Base-by-base conservation (phyloP, 2,113 vertebrate genomes). In the Rhinichthys klamathensis region DNA sequence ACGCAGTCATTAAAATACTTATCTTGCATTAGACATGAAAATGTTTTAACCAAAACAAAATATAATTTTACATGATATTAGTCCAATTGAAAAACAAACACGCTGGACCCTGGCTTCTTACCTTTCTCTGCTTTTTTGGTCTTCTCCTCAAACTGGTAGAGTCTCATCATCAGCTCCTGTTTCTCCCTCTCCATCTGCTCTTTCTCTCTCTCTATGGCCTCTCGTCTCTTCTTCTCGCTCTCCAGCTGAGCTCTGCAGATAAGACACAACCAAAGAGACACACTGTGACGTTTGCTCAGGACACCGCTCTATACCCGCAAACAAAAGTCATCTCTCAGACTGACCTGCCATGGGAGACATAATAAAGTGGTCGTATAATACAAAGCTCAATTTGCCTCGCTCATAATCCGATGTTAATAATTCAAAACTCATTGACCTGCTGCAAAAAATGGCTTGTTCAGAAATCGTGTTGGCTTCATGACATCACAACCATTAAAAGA, bases 101-200 rank as follows among this genome's bases (percentile, higher is more conserved):
- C 6, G 1, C 44, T n/a, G 54, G 21, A 30, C 11, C 51, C 15
- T 4, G 6, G 15, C 4, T 0, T 23, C 91, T 81, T 93, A 98
- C 98, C 98, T 95, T 92, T 96, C 93, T 98, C 96, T 1, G 96
- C 97, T 89, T 93, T 97, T 93, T 94, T 97, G 90, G 96, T 98
- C 90, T 98, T 96, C 94, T 97, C 93, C 89, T 99, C 96, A 2
- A 96, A 97, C 86, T 97, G 95, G 85, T 96, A 96, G 35, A 99
- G 95, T 84, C 95, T 95, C 87, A 95, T 87, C 95, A 96, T 94
- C 87, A 99, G 94, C 54, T 97, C 95, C 84, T 96, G 95, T 92
- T 98, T 99, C 91, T 99, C 97, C 65, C 81, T 92, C 92, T 98
- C 91, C 96, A 98, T 96, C 94, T 97, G 95, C 65, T 98, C 97